Evolutionary conservation across 2,888 invertebrate species (phyloP).

Genomic region (Acleris sparsana): DNA sequence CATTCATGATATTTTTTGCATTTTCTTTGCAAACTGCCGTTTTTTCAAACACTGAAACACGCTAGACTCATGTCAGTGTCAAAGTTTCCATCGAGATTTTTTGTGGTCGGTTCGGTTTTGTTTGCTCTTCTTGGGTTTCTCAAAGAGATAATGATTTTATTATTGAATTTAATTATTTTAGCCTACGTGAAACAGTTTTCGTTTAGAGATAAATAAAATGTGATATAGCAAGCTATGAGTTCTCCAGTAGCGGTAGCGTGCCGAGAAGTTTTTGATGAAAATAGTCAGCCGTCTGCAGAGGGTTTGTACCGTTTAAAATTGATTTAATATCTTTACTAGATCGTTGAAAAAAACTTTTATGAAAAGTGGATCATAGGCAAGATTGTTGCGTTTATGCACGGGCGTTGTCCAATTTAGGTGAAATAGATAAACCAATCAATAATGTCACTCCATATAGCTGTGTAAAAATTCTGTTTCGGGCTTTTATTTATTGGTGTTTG

Average conservation of each 20-base stretch:
- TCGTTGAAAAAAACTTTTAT: not conserved
- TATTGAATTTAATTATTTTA: conserved; percentile 27
- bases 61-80: conserved; percentile 23
- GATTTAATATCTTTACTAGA: conserved; percentile 14
- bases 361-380: not conserved
- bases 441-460: not conserved
- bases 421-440: conserved; percentile 6
- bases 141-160: conserved; percentile 35
- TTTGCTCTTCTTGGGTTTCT: conserved; percentile 31
- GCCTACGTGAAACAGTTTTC: conserved; percentile 39
- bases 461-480: not conserved
- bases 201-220: conserved; percentile 56
- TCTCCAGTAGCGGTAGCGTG: conserved; percentile 86
- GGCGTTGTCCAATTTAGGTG: not conserved
- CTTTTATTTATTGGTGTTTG: not conserved
- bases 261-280: conserved; percentile 93
- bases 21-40: not conserved
- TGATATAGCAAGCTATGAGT: conserved; percentile 60
- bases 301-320: conserved; percentile 81
- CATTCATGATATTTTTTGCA: not conserved
- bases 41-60: conserved; percentile 14
- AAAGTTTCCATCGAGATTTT: conserved; percentile 33
- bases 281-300: conserved; percentile 91
- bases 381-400: not conserved
- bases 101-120: conserved; percentile 20